These are phyloP conservation scores for Rissa tridactyla DNA, from an alignment of 2,113 vertebrate genomes.

Conservation along the genomic window DNA sequence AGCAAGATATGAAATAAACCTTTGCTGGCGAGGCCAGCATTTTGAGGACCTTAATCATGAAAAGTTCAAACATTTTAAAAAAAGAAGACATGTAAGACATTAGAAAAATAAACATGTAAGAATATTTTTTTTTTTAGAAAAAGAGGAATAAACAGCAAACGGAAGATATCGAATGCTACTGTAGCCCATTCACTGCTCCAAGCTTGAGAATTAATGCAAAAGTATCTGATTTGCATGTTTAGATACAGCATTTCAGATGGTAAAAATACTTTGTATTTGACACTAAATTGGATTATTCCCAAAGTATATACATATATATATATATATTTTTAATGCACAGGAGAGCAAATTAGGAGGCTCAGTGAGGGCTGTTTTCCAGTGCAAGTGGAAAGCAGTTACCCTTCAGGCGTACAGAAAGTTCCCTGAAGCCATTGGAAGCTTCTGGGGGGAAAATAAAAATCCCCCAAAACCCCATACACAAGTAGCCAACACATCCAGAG, in stretches of 20 bases:
- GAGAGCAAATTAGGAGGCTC: neutral
- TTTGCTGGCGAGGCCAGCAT: neutral
- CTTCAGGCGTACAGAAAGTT: neutral
- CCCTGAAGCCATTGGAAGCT: neutral
- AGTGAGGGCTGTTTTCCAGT: neutral
- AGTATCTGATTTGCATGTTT: neutral
- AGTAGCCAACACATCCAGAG: neutral
- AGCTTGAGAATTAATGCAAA: neutral
- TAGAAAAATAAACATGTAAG: neutral
- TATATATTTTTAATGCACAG: neutral
- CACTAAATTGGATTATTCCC: neutral
- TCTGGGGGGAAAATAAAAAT: neutral
- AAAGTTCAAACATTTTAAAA: neutral
- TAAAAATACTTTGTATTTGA: neutral
- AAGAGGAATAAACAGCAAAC: neutral
- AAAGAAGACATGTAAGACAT: neutral
- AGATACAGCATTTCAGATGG: neutral
- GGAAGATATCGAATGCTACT: neutral
- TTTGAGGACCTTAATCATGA: neutral
- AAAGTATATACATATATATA: neutral
- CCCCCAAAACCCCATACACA: neutral
- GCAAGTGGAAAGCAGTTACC: neutral
- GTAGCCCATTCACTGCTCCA: neutral
- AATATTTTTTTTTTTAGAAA: neutral
- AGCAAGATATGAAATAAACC: neutral